Conservation (phyloP, 2,797 vertebrate genomes). For the Macroramphosus scolopax region DNA sequence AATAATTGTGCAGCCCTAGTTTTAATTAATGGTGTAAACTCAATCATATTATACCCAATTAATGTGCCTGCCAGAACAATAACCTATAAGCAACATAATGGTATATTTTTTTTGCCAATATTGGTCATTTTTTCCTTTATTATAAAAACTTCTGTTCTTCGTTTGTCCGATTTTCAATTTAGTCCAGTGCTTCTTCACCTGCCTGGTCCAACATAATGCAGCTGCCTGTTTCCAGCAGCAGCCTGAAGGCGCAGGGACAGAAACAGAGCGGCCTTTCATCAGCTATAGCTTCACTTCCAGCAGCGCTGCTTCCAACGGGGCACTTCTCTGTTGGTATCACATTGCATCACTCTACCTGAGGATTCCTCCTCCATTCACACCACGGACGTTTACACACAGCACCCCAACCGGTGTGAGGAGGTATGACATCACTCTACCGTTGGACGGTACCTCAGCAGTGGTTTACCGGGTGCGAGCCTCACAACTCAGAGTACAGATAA, state of each 20-base stretch:
- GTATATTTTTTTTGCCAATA: too few relatives aligned
- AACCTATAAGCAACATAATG: too few relatives aligned
- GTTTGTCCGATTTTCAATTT: too few relatives aligned
- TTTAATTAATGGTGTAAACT: too few relatives aligned
- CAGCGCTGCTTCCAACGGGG: constrained; percentile 55
- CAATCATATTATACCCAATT: too few relatives aligned
- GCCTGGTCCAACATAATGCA: constrained; percentile 38
- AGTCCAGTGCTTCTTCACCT: constrained; percentile 48
- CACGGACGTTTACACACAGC: background rate
- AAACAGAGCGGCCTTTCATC: constrained; percentile 62
- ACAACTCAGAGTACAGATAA: too few relatives aligned
- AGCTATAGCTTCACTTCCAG: constrained; percentile 11
- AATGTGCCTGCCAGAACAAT: too few relatives aligned
- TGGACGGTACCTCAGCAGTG: background rate
- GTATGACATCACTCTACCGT: constrained; percentile 56
- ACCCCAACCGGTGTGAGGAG: constrained; percentile 20
- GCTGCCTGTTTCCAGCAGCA: constrained; percentile 38
- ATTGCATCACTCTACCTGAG: constrained; percentile 64
- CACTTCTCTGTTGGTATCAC: constrained; percentile 47
- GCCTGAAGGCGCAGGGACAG: constrained; percentile 20
- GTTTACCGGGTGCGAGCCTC: too few relatives aligned
- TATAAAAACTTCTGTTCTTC: too few relatives aligned
- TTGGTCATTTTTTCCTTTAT: too few relatives aligned
- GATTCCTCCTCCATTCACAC: constrained; percentile 36
- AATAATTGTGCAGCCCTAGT: too few relatives aligned